phyloP scores from a whole-genome alignment of 2,888 invertebrate species.

The Meteorus cinctellus region DNA sequence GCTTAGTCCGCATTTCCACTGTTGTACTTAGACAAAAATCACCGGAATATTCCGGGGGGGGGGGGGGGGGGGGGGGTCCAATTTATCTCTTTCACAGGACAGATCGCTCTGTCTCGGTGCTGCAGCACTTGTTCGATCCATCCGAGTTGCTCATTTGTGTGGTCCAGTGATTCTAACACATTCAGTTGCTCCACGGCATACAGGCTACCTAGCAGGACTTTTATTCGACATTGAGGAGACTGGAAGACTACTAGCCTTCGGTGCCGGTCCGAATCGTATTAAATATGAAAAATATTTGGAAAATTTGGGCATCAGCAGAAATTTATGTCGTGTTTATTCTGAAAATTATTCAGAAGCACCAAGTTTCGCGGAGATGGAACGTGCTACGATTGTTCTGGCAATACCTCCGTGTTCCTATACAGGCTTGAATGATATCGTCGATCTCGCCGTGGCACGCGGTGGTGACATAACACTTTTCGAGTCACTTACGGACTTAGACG shows the following conservation, averaged over 20 bases:
- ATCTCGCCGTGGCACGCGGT: constrained; percentile 80
- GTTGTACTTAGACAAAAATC: too few species aligned
- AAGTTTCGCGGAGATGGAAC: constrained; percentile 75
- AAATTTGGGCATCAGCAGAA: constrained; percentile 78
- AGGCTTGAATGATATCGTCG: constrained; percentile 86
- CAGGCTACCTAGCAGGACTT: constrained; percentile 84
- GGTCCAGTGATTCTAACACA: constrained; percentile 88
- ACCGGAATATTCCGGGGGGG: too few species aligned
- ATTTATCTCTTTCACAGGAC: constrained; percentile 75
- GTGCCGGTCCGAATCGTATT: constrained; percentile 74
- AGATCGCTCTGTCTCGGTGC: constrained; percentile 87
- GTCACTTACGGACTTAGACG: constrained; percentile 71
- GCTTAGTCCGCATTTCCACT: too few species aligned
- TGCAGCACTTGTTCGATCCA: constrained; percentile 81
- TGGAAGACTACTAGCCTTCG: constrained; percentile 78
- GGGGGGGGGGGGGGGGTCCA: too few species aligned
- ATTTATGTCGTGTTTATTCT: constrained; percentile 65
- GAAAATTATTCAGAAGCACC: constrained; percentile 57
- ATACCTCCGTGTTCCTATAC: constrained; percentile 89
- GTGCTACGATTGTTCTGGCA: constrained; percentile 80
- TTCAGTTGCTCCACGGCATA: constrained; percentile 85
- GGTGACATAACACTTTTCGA: constrained; percentile 86
- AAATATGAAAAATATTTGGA: constrained; percentile 83
- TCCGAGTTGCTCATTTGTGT: constrained; percentile 79
- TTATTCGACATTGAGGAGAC: constrained; percentile 77